Conservation (phyloP, 1,140 invertebrate species). For the Rhagoletis zephyria region DNA sequence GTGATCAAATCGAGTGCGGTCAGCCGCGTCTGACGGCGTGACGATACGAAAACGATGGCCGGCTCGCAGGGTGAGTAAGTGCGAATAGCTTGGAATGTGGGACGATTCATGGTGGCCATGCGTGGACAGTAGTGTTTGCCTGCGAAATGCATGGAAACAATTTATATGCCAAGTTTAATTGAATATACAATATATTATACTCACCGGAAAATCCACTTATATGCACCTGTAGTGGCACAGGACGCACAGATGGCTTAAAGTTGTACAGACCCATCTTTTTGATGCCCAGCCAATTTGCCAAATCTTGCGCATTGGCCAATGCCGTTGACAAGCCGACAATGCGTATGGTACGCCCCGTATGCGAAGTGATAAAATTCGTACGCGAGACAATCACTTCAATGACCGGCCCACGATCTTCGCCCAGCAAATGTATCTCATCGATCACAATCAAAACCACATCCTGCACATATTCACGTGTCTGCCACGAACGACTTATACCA, state of each 20-base stretch:
- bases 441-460: constrained; percentile 95
- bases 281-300: constrained; percentile 97
- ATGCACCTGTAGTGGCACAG: constrained; percentile 96
- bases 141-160: constrained; percentile 74
- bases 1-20: constrained; percentile 97
- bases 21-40: constrained; percentile 95
- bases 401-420: constrained; percentile 89
- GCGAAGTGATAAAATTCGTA: constrained; percentile 92
- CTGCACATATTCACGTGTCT: constrained; percentile 94
- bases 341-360: constrained; percentile 85
- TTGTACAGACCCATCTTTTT: constrained; percentile 94
- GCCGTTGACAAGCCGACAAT: constrained; percentile 97
- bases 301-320: constrained; percentile 95
- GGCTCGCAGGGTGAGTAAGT: constrained; percentile 93
- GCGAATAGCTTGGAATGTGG: constrained; percentile 95
- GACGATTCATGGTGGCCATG: constrained; percentile 99
- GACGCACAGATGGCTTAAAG: constrained; percentile 96
- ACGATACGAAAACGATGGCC: constrained; percentile 96
- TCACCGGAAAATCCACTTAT: constrained; percentile 84
- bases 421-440: constrained; percentile 98
- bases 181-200: constrained; percentile 60
- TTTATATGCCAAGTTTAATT: not conserved
- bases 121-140: constrained; percentile 97
- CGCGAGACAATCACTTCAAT: constrained; percentile 89
- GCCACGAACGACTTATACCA: constrained; percentile 97